Conservation (phyloP, 1,140 invertebrate species). For the Aphaenogaster ashmeadi region DNA sequence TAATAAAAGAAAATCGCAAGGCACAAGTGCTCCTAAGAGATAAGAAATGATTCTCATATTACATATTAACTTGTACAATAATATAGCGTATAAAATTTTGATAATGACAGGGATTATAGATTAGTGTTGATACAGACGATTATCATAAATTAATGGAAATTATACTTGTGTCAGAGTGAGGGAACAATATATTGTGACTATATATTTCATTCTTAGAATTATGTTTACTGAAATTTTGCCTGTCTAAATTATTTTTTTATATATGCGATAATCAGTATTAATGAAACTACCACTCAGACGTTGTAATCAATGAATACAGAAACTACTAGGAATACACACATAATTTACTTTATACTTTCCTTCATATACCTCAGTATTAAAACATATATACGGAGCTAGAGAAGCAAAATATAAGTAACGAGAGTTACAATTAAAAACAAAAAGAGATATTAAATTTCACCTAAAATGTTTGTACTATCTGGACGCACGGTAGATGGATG, state of each 20-base stretch:
- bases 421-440: conserved; percentile 77
- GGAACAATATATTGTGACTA: conserved; percentile 8
- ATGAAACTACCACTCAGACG: background rate
- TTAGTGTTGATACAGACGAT: conserved; percentile 2
- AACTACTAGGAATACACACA: conserved; percentile 8
- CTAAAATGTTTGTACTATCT: conserved; percentile 80
- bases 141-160: conserved; percentile 28
- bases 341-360: conserved; percentile 29
- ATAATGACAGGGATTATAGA: background rate
- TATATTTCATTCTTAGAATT: conserved; percentile 10
- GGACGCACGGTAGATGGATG: conserved; percentile 81
- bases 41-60: conserved; percentile 24
- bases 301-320: conserved; percentile 7
- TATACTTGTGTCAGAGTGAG: conserved; percentile 6
- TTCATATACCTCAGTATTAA: conserved; percentile 41
- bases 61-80: background rate
- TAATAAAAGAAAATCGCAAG: conserved; percentile 22
- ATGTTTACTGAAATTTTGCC: conserved; percentile 26
- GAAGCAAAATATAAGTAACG: conserved; percentile 48
- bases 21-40: conserved; percentile 22
- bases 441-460: conserved; percentile 82
- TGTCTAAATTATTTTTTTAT: conserved; percentile 1
- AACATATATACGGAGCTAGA: conserved; percentile 51
- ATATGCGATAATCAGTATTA: conserved; percentile 15
- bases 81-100: background rate